Base-by-base conservation (phyloP, 2,113 vertebrate species). In the Pipra filicauda region DNA sequence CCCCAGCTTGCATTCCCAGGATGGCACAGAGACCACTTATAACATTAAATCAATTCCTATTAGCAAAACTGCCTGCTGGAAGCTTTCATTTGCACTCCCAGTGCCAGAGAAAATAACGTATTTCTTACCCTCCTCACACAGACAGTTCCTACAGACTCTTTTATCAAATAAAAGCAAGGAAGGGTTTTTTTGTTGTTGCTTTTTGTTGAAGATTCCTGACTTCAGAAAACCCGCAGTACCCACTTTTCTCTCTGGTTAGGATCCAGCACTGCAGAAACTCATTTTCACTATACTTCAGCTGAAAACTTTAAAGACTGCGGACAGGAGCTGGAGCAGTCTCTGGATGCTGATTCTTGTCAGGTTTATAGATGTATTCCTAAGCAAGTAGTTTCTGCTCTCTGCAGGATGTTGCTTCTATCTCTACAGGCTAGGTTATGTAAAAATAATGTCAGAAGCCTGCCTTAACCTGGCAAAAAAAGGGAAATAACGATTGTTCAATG, bases 271-370 rank as follows among this genome's bases (percentile, higher is more conserved):
- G 94, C 87, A 97, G 96, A 94, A 97, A 93, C 90, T 94, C 26
- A 93, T 95, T 97, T 97, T 96, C 91, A 83, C 69, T 88, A 9
- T 27, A 94, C 92, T 97, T 96, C 93, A 91, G 92, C 94, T 91
- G 89, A 97, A 96, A 97, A 97, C 94, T 97, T 97, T 94, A 89
- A 95, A 97, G 93, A 89, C 95, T 93, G 85, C 80, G 0, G 93
- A 85, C 85, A 92, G 89, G 92, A 97, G 85, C 48, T 96, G 96
- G 91, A 97, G 94, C 89, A 86, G 96, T 95, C 91, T 97, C 95
- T 96, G 91, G 89, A 95, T 96, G 94, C 96, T 96, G 91, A 97
- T 97, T 95, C 95, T 93, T 96, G 94, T 97, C 96, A 97, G 89
- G 92, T 95, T 97, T 97, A 96, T 97, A 91, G 96, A 97, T 97